Percentiles rank a stretch among this genome's conserved stretches.
Evolutionary conservation across 2,113 vertebrate genomes (phyloP).

Genomic region (Periophthalmus modestus): DNA sequence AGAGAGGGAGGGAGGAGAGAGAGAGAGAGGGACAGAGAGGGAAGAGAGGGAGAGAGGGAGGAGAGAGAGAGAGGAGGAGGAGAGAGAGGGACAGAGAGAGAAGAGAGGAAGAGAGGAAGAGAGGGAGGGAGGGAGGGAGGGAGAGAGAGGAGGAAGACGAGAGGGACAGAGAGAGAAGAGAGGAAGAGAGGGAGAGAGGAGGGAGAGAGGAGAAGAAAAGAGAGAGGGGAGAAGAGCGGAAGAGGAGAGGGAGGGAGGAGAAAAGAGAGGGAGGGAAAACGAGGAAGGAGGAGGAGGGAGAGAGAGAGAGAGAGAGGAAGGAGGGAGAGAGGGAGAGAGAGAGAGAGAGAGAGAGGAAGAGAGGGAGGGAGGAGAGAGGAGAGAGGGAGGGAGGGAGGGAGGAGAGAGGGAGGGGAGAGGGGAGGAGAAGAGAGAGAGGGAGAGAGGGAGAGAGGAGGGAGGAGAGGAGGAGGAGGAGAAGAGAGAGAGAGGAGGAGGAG

Average conservation of each 20-base stretch:
- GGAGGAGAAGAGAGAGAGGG: background rate
- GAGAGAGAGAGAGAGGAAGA: background rate
- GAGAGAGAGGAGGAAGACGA: background rate
- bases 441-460: no score
- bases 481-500: no score
- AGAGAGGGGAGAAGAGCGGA: background rate
- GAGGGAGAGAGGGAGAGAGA: background rate
- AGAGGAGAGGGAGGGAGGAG: background rate
- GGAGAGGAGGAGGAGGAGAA: no score
- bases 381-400: slow-evolving; percentile 3
- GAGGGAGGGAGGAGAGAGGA: slow-evolving; percentile 31
- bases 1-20: background rate
- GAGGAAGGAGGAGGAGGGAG: background rate
- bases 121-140: no score
- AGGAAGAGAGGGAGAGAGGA: background rate
- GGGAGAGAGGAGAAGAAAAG: background rate
- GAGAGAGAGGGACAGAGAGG: background rate
- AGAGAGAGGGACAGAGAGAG: no score
- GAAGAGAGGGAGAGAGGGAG: background rate
- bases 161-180: background rate
- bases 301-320: slow-evolving; percentile 24
- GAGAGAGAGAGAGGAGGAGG: no score
- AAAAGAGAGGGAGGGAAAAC: background rate
- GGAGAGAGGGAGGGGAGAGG: background rate
- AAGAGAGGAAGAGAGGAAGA: no score